Base-by-base conservation (phyloP, 2,888 invertebrate species). In the Rhagonycha lutea region DNA sequence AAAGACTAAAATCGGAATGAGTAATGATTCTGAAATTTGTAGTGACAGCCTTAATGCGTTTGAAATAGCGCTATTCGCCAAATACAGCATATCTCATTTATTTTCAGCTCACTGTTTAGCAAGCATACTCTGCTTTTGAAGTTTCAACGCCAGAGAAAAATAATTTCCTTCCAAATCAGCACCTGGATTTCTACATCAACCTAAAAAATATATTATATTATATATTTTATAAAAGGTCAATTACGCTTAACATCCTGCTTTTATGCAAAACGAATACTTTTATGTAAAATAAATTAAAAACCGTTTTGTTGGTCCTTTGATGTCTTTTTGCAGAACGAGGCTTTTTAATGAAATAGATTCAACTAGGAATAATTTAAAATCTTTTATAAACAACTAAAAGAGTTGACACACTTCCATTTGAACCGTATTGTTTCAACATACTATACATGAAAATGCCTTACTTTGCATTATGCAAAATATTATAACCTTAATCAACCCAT, bases 21-120 rank as follows among this genome's bases (percentile, higher is more conserved):
- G 83, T 84, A 84, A 85, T 85, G 83, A 84, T 82, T 83, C 80
- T 78, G 79, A 84, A 84, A 85, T 83, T 83, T 82, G 83, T 82
- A 80, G 83, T 83, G 85, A 85, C 85, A 84, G 82, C 79, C 81
- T 80, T 83, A 84, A 84, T 84, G 81, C 84, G 81, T 79, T 80
- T 80, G 82, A 80, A 84, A 83, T 81, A 77, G 80, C 81, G 79
- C 79, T 80, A 80, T 81, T 80, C 81, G 79, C 79, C 80, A 79
- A 79, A 80, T 74, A 80, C 81, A 79, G 79, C 80, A 80, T 80
- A 83, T 83, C 83, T 82, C 82, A 82, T 83, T 83, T 83, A 83
- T 83, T 82, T 82, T 78, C 82, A 78, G 79, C 79, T 81, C 79
- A 78, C 79, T 79, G 81, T 81, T 81, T 81, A 79, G 80, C 79